Evolutionary conservation across 2,797 vertebrate genomes (phyloP), one percentile per base, ranked within the genome.

Genomic region (Falco cherrug): DNA sequence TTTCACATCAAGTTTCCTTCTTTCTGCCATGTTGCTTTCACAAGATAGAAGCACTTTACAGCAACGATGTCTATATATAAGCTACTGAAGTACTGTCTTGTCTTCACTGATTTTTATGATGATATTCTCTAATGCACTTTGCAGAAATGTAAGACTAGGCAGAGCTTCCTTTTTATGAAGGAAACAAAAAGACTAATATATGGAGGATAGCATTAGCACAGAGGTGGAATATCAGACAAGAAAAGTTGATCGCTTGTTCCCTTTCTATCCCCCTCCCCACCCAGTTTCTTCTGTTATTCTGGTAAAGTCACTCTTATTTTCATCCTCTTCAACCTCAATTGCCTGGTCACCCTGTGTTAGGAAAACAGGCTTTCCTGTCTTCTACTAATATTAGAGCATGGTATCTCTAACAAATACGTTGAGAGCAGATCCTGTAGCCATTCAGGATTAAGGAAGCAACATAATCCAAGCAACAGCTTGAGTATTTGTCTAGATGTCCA

Each of bases 61-160:
- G 81, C 28, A 53, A 56, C 51, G 51, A 89, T 84, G 83, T 78
- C 96, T 96, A 19, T 92, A 89, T 91, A 88, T 86, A 85, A 95
- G 83, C 76, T 82, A 51, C 73, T 93, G 87, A 94, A 96, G 67
- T 83, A 95, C 83, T 85, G 68, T 65, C 91, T 94, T 91, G 25
- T 91, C 94, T 94, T 96, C 92, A 93, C 89, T 83, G 78, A 95
- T 91, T 93, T 97, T 95, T 94, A 89, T 87, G 91, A 93, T 87
- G 64, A 90, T 86, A 96, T 92, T 95, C 88, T 73, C 84, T 92
- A 95, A 96, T 89, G 93, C 78, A 93, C 89, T 96, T 95, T 60
- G 71, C 78, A 95, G 90, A 93, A 95, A 76, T 0, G 1, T 69
- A 84, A 90, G 68, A 88, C 78, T 43, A 70, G 65, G 82, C 21